Conservation (phyloP, 2,888 invertebrate species). For the Ditylenchus weischeri region DNA sequence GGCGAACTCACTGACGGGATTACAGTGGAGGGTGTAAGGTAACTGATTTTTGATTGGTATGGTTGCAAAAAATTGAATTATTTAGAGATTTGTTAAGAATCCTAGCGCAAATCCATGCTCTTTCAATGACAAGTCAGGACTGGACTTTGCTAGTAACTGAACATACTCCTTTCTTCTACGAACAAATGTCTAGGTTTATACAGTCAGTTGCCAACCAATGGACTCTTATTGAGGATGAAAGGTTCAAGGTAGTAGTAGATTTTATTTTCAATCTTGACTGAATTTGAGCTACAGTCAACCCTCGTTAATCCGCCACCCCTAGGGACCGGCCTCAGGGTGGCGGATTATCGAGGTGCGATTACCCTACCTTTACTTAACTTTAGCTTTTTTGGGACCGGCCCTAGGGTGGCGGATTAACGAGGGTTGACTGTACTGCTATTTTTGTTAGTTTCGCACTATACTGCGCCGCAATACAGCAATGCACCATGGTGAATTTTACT, state of each 20-base stretch:
- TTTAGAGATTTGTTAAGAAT: slow-evolving; percentile 45
- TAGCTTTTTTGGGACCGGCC: too few relatives aligned
- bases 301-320: too few relatives aligned
- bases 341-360: too few relatives aligned
- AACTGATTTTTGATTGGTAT: not conserved
- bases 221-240: slow-evolving; percentile 18
- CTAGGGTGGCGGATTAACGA: too few relatives aligned
- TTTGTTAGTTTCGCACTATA: too few relatives aligned
- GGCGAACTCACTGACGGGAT: slow-evolving; percentile 28
- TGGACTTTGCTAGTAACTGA: slow-evolving; percentile 44
- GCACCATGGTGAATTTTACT: too few relatives aligned
- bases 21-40: slow-evolving; percentile 34
- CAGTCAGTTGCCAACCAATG: slow-evolving; percentile 20
- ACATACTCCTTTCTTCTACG: slow-evolving; percentile 28
- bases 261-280: slow-evolving; percentile 5
- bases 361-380: too few relatives aligned
- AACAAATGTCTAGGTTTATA: slow-evolving; percentile 26
- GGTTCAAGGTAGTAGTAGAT: slow-evolving; percentile 13
- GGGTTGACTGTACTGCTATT: too few relatives aligned
- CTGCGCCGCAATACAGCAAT: too few relatives aligned
- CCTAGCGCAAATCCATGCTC: slow-evolving; percentile 46
- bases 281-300: too few relatives aligned
- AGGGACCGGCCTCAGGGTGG: too few relatives aligned
- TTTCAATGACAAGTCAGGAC: slow-evolving; percentile 42
- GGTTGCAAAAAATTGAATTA: too few relatives aligned